phyloP scores from a whole-genome alignment of 1,140 invertebrate species.

The Saccostrea echinata region DNA sequence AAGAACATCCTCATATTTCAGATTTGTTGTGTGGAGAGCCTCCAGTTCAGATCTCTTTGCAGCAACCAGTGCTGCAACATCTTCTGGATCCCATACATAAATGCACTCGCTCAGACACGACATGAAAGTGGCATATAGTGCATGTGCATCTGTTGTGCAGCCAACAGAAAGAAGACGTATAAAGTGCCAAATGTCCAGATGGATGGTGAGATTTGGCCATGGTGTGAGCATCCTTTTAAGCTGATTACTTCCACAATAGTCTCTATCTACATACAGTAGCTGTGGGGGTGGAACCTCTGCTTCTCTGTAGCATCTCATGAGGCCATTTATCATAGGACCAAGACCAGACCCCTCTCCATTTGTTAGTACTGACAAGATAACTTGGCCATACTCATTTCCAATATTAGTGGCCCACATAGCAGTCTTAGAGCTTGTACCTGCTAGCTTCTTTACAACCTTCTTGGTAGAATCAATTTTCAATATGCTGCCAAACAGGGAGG shows the following conservation, averaged over 20 bases:
- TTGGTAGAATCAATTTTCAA: constrained; percentile 66
- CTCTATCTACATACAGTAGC: constrained; percentile 55
- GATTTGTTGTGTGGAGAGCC: not conserved
- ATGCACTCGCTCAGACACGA: constrained; percentile 58
- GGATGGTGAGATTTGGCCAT: constrained; percentile 39
- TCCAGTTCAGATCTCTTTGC: constrained; percentile 62
- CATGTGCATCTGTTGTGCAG: constrained; percentile 62
- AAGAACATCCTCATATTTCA: constrained; percentile 49
- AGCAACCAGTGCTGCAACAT: constrained; percentile 51
- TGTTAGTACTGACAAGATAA: constrained; percentile 28
- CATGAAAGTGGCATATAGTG: constrained; percentile 65
- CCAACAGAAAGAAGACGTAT: constrained; percentile 64
- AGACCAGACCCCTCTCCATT: constrained; percentile 48
- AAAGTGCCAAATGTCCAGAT: constrained; percentile 70
- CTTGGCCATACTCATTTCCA: constrained; percentile 65
- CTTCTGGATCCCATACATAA: constrained; percentile 60
- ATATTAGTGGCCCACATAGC: constrained; percentile 62
- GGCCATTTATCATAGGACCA: constrained; percentile 39
- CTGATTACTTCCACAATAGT: constrained; percentile 44
- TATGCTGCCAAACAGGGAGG: constrained; percentile 59
- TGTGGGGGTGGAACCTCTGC: constrained; percentile 36
- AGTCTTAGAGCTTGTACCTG: constrained; percentile 51
- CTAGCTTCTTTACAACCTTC: constrained; percentile 35
- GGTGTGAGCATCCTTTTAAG: not conserved
- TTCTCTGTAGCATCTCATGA: constrained; percentile 29